These are phyloP conservation scores for Lycocerus yunnanus DNA, from an alignment of 2,888 invertebrate genomes.

Conservation along the genomic window DNA sequence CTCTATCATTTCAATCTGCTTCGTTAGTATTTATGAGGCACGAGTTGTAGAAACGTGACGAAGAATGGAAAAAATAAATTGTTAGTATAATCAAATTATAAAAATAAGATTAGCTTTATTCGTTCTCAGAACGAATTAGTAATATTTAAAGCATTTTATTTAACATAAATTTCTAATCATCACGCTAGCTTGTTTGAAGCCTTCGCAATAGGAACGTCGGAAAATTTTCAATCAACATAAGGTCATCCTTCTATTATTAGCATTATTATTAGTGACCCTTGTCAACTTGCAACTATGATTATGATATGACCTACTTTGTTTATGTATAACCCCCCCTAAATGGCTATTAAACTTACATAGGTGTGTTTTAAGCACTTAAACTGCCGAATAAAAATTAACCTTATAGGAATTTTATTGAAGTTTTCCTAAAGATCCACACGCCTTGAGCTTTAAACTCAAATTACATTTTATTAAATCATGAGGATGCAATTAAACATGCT, in stretches of 20 bases:
- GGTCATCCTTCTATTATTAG: slow-evolving; percentile 17
- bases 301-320: slow-evolving; percentile 7
- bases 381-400: background rate
- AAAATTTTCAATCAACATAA: slow-evolving; percentile 13
- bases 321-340: background rate
- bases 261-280: slow-evolving; percentile 23
- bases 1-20: background rate
- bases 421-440: background rate
- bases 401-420: background rate
- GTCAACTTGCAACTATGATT: slow-evolving; percentile 18
- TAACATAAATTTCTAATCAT: background rate
- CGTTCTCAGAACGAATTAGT: background rate
- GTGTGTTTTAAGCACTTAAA: background rate
- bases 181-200: background rate
- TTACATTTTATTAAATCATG: background rate
- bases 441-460: background rate
- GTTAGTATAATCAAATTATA: background rate
- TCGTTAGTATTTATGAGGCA: background rate
- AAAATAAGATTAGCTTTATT: background rate
- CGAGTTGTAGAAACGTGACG: background rate
- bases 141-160: background rate
- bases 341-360: background rate
- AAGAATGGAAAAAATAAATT: background rate
- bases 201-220: background rate
- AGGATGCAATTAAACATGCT: background rate